Evolutionary conservation across 2,888 invertebrate genomes (phyloP).

Genomic region (Agonopterix alstromeriana): DNA sequence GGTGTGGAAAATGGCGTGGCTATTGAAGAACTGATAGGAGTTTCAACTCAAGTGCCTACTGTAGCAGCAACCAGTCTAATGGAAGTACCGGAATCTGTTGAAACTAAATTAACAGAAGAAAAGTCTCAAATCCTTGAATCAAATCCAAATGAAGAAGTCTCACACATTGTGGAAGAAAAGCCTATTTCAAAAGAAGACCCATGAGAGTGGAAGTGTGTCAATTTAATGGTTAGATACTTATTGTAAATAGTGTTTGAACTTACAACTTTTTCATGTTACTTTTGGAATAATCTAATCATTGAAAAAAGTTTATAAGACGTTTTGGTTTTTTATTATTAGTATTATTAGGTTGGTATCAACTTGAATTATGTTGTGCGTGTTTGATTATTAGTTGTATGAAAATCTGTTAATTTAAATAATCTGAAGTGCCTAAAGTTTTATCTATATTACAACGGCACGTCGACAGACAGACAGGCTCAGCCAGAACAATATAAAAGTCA

Average conservation of each 20-base stretch:
- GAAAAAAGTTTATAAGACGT: not conserved
- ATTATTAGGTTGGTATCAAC: not conserved
- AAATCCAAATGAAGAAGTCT: slow-evolving; percentile 25
- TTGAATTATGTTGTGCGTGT: not conserved
- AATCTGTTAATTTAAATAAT: not conserved
- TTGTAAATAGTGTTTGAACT: not conserved
- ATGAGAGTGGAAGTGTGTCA: not conserved
- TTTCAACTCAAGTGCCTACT: not conserved
- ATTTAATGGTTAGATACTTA: not conserved
- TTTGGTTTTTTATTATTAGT: not conserved
- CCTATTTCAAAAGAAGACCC: slow-evolving; percentile 6
- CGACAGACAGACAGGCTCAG: no score
- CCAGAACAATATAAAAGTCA: no score
- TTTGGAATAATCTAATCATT: not conserved
- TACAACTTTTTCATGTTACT: not conserved
- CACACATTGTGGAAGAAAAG: slow-evolving; percentile 34
- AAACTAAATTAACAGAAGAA: slow-evolving; percentile 1
- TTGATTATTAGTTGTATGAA: not conserved
- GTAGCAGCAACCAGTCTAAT: not conserved
- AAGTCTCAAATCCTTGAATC: slow-evolving; percentile 1
- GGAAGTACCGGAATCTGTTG: not conserved
- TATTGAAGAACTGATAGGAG: not conserved
- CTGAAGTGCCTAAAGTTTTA: slow-evolving; percentile 6
- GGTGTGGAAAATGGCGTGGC: slow-evolving; percentile 14
- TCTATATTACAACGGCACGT: no score